These are phyloP conservation scores for Diploptera punctata DNA, from an alignment of 2,888 invertebrate species.

Conservation along the genomic window DNA sequence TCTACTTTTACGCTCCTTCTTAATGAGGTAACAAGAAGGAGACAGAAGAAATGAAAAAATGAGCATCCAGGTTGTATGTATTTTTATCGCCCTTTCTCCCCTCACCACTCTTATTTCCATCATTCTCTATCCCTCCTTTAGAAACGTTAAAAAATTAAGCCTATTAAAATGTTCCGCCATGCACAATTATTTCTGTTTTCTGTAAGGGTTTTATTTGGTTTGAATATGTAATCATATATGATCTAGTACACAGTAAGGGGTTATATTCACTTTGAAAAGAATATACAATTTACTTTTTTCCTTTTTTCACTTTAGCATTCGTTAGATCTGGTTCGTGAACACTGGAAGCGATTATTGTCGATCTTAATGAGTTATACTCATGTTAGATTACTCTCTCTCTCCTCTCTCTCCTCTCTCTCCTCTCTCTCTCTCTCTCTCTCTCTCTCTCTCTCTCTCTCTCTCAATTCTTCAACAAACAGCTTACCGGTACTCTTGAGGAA, in stretches of 20 bases:
- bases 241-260: not conserved
- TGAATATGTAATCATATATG: not conserved
- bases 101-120: too few relatives aligned
- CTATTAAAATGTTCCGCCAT: conserved; percentile 34
- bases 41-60: not conserved
- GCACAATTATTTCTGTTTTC: conserved; percentile 23
- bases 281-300: not conserved
- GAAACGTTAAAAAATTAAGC: conserved; percentile 22
- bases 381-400: too few relatives aligned
- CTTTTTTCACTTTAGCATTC: not conserved
- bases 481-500: too few relatives aligned
- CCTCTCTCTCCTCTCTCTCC: too few relatives aligned
- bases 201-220: not conserved
- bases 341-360: not conserved
- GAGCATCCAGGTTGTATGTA: not conserved
- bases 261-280: not conserved
- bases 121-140: too few relatives aligned
- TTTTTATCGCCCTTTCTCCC: not conserved
- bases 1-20: not conserved
- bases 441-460: too few relatives aligned
- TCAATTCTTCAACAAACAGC: too few relatives aligned
- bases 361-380: not conserved
- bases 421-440: too few relatives aligned
- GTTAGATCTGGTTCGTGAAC: not conserved
- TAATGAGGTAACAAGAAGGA: not conserved